Percentiles rank a stretch among this genome's conserved stretches.
Evolutionary conservation across 2,113 vertebrate species (phyloP).

Genomic region (Zapornia atra): DNA sequence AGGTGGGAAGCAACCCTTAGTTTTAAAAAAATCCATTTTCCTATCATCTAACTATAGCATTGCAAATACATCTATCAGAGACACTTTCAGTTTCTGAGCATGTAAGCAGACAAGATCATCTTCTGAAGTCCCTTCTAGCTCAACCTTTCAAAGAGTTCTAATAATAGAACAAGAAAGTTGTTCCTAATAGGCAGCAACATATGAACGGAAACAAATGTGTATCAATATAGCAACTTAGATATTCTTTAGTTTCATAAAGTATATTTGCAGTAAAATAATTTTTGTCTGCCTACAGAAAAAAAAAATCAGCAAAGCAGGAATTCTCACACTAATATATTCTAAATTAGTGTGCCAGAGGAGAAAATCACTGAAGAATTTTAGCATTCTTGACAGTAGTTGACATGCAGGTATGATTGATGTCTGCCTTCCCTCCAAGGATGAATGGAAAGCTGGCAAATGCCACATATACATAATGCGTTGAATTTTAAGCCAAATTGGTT

Average conservation of each 20-base stretch:
- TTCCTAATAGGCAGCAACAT: neutral
- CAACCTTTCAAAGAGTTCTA: neutral
- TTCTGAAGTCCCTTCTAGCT: neutral
- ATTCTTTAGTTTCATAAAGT: neutral
- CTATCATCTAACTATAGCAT: neutral
- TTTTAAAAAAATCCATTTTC: neutral
- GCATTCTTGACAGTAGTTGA: constrained; percentile 15
- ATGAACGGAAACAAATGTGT: neutral
- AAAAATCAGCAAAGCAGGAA: neutral
- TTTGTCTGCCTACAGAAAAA: neutral
- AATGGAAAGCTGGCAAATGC: constrained; percentile 42
- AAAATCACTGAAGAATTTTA: constrained; percentile 10
- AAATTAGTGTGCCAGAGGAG: neutral
- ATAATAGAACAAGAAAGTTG: neutral
- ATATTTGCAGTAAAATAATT: neutral
- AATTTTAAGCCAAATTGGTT: constrained; percentile 38
- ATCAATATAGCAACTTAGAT: neutral
- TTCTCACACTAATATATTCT: neutral
- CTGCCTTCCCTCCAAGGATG: constrained; percentile 6
- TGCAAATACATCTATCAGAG: neutral
- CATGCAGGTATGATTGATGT: constrained; percentile 41
- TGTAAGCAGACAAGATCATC: accelerated
- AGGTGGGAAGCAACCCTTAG: neutral
- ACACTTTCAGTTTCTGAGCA: neutral
- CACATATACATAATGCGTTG: constrained; percentile 16